Conservation (phyloP, 2,797 vertebrate species). For the Paguma larvata region DNA sequence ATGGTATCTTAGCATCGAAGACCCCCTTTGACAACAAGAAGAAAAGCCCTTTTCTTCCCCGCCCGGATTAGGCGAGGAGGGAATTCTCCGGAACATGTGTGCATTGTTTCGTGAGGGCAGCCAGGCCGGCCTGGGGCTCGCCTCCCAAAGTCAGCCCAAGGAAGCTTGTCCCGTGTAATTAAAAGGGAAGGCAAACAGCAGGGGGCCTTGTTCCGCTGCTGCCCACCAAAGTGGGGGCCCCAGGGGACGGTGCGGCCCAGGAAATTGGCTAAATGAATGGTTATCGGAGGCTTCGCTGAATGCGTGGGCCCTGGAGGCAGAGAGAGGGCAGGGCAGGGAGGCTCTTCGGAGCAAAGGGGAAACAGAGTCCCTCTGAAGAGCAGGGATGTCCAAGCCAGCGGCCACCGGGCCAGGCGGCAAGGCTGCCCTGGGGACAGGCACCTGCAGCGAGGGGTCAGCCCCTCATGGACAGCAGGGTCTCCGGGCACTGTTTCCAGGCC, state of each 20-base stretch:
- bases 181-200: constrained; percentile 72
- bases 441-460: constrained; percentile 50
- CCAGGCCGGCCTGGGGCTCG: constrained; percentile 76
- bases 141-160: constrained; percentile 77
- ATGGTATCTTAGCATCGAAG: constrained; percentile 93
- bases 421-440: not conserved
- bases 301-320: constrained; percentile 50
- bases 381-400: not conserved
- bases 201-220: constrained; percentile 66
- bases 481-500: not conserved
- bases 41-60: constrained; percentile 87
- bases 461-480: not conserved
- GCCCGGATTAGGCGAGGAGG: constrained; percentile 86
- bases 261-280: constrained; percentile 80
- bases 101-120: constrained; percentile 83
- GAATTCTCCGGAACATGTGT: constrained; percentile 89
- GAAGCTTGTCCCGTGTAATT: constrained; percentile 78
- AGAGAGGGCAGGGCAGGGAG: not conserved
- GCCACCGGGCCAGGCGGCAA: not conserved
- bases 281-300: constrained; percentile 45
- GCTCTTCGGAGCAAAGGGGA: not conserved
- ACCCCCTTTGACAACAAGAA: constrained; percentile 86
- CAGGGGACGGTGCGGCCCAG: constrained; percentile 58
- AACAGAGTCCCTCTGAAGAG: not conserved
- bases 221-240: constrained; percentile 81